Percentiles rank a stretch among this genome's conserved stretches.
Conservation (phyloP, 2,797 vertebrate genomes). For the Ctenopoma kingsleyae region DNA sequence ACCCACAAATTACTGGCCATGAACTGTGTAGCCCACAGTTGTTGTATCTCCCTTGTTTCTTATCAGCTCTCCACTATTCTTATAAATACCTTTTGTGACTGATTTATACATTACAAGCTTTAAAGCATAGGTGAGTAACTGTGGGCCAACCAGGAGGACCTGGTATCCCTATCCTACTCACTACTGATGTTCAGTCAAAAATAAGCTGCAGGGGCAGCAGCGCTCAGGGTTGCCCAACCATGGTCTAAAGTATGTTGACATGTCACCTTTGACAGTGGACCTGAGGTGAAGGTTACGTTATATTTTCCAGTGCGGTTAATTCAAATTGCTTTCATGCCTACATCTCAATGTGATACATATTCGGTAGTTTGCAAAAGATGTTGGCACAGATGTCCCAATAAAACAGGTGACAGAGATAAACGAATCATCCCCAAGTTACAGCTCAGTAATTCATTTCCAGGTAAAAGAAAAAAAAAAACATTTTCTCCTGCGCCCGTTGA, state of each 20-base stretch:
- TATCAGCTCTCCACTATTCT: too few species aligned
- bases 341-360: background rate
- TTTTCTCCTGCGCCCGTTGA: constrained; percentile 20
- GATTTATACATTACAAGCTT: background rate
- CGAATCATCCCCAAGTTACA: constrained; percentile 31
- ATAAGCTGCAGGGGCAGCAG: too few species aligned
- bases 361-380: constrained; percentile 8
- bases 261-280: constrained; percentile 15
- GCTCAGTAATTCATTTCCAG: constrained; percentile 31
- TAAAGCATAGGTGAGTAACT: background rate
- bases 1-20: too few species aligned
- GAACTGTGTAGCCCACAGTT: too few species aligned
- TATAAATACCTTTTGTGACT: too few species aligned
- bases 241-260: background rate
- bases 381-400: constrained; percentile 24
- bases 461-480: constrained; percentile 33
- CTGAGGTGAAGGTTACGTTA: constrained; percentile 7
- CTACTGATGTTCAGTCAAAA: too few species aligned
- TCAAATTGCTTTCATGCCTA: background rate
- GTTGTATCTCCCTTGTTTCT: too few species aligned
- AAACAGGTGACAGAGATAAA: constrained; percentile 21
- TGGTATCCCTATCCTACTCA: too few species aligned
- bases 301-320: background rate
- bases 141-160: too few species aligned
- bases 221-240: too few species aligned